Evolutionary conservation across 2,797 vertebrate genomes (phyloP), one percentile per base, ranked within the genome.

Genomic region (Epinephelus malabaricus): DNA sequence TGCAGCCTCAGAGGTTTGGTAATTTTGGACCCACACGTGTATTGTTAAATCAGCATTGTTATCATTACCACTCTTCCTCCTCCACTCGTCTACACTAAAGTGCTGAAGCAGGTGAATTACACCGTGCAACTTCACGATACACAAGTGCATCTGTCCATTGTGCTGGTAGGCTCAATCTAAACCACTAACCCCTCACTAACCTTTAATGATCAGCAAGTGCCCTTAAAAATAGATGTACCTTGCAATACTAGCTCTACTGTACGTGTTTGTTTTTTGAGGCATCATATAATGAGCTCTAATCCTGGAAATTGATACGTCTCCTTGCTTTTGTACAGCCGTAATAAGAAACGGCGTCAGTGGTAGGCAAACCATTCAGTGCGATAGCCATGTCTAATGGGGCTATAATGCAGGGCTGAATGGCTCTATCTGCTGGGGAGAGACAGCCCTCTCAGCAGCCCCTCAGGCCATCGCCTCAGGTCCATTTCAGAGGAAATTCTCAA

Each of bases 331-430:
- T 85, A 76, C 55, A 80, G 78, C 66, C 61, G 46, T 81, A 73
- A 89, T 85, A 89, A 81, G 73, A 86, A 85, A 84, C 65, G 9
- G 78, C 25, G 56, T 85, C 60, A 49, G 82, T 84, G 84, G 79
- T 79, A 81, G 56, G 81, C 56, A 82, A 86, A 90, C 78, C 88
- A 86, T 89, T 91, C 68, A 69, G 86, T 68, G 88, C 72, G 69
- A 84, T 83, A 89, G 80, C 91, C 91, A 79, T 91, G 87, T 92
- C 91, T 94, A 94, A 95, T 93, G 66, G 87, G 85, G 83, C 85
- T 82, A 89, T 92, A 91, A 93, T 73, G 79, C 74, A 62, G 80
- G 83, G 87, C 15, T 81, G 86, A 90, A 92, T 81, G 82, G 89
- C 85, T 93, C 75, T 88, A 88, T 93, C 88, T 91, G 89, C 89